These are phyloP conservation scores for Bursaphelenchus mucronatus DNA, from an alignment of 1,140 invertebrate genomes.

Conservation along the genomic window DNA sequence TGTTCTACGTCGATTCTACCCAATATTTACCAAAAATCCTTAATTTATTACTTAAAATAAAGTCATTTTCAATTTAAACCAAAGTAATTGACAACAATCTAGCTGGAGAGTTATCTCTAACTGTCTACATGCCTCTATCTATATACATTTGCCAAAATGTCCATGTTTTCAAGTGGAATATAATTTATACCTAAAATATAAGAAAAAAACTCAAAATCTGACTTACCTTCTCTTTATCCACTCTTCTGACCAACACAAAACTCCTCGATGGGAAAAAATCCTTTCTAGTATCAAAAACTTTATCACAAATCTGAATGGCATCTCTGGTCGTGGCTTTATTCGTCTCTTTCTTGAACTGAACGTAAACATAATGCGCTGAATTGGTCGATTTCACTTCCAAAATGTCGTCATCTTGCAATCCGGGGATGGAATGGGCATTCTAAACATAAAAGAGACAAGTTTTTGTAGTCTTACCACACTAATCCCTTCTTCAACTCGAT, in stretches of 20 bases:
- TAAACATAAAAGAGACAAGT: neutral
- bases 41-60: too few relatives aligned
- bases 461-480: neutral
- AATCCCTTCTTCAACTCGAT: constrained; percentile 8
- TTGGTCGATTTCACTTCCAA: constrained; percentile 12
- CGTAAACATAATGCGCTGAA: constrained; percentile 27
- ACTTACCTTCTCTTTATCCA: constrained; percentile 34
- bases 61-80: too few relatives aligned
- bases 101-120: too few relatives aligned
- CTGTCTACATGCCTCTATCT: too few relatives aligned
- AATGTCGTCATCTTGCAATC: constrained; percentile 4
- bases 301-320: constrained; percentile 32
- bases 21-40: too few relatives aligned
- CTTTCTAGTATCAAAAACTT: constrained; percentile 34
- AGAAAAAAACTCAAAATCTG: neutral
- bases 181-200: too few relatives aligned
- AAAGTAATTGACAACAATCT: too few relatives aligned
- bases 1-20: too few relatives aligned
- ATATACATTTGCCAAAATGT: too few relatives aligned
- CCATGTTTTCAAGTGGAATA: too few relatives aligned
- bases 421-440: constrained; percentile 10
- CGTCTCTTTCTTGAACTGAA: constrained; percentile 31
- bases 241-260: constrained; percentile 33
- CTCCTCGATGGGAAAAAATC: constrained; percentile 29
- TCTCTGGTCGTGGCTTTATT: constrained; percentile 31